Evolutionary conservation across 2,797 vertebrate species (phyloP), one percentile per base, ranked within the genome.

Genomic region (Notolepis coatsorum): DNA sequence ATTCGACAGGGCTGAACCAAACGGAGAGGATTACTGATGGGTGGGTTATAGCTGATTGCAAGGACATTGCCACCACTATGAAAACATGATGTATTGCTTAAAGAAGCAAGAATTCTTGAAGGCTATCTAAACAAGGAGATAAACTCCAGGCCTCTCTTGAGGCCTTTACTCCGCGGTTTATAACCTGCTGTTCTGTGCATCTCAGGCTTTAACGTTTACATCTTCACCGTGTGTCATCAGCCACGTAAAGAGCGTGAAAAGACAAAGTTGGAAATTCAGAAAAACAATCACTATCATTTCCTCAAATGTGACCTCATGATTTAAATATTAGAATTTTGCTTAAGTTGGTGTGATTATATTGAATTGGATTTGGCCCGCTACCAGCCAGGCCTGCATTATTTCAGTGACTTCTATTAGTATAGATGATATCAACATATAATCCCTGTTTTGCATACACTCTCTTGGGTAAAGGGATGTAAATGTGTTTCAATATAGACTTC

Each of bases 51-150:
- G 42, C 38, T 79, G 50, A 78, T 57, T 54, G 28, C 27, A 47
- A 41, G 67, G 51, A 72, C 62, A 51, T 77, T 74, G 47, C 50
- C 61, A 61, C 75, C 49, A 53, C 46, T 61, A n/a, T 47, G 54
- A 61, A 68, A 68, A 9, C 10, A 27, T 48, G 21, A 42, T 70
- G 68, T 68, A 69, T 57, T 74, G 39, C 58, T 62, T 69, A 64
- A 23, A 17, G 51, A 17, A 15, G 21, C 12, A 33, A 21, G 65
- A 31, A 57, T 37, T 74, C 68, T 75, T 75, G 35, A 63, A 65
- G 35, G 60, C 47, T 60, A 51, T 79, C 39, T 58, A 65, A 75
- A 72, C 38, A 27, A 45, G 50, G 27, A 33, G 25, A 70, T 61
- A 55, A 35, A 31, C 68, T 51, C 39, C 51, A 28, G 38, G 51